A percentile compares a stretch with the other conserved stretches of the same genome.
phyloP scores from a whole-genome alignment of 1,140 invertebrate species.

The Potamilus streckersoni region DNA sequence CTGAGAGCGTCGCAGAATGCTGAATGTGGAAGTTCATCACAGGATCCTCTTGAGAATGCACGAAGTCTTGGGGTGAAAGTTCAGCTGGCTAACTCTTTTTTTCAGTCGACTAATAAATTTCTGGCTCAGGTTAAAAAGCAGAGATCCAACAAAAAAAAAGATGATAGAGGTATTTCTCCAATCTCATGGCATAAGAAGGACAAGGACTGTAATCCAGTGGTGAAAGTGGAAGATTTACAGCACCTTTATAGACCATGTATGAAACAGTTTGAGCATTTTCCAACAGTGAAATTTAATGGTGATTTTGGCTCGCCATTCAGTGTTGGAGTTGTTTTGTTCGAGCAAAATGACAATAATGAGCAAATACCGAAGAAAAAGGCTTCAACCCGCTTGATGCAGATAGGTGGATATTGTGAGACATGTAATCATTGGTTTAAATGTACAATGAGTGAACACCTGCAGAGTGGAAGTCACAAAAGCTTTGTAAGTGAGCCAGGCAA shows the following conservation, averaged over 20 bases:
- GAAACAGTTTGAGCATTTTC: conserved; percentile 41
- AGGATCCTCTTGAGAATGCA: conserved; percentile 39
- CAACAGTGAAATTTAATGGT: conserved; percentile 29
- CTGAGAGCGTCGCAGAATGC: conserved; percentile 35
- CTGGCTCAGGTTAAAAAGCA: conserved; percentile 17
- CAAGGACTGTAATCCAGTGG: conserved; percentile 14
- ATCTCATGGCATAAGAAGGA: conserved; percentile 44
- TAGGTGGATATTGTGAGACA: conserved; percentile 49
- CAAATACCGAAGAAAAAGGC: conserved; percentile 31
- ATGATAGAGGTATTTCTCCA: conserved; percentile 34
- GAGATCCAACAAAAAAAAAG: conserved; percentile 10
- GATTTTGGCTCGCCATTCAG: conserved; percentile 45
- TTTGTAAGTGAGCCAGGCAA: conserved; percentile 39
- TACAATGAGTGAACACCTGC: conserved; percentile 41
- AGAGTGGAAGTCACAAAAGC: conserved; percentile 42
- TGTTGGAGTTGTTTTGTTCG: conserved; percentile 32
- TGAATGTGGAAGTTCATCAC: conserved; percentile 4
- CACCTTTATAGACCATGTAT: conserved; percentile 37
- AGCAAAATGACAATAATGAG: conserved; percentile 32
- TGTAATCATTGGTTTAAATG: conserved; percentile 50
- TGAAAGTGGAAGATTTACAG: conserved; percentile 42
- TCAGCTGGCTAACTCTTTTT: conserved; percentile 30
- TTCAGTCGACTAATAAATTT: conserved; percentile 28
- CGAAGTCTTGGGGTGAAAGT: conserved; percentile 35
- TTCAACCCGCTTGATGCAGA: conserved; percentile 4